Base-by-base conservation (phyloP, 2,888 invertebrate species). In the Amphipyra berbera region DNA sequence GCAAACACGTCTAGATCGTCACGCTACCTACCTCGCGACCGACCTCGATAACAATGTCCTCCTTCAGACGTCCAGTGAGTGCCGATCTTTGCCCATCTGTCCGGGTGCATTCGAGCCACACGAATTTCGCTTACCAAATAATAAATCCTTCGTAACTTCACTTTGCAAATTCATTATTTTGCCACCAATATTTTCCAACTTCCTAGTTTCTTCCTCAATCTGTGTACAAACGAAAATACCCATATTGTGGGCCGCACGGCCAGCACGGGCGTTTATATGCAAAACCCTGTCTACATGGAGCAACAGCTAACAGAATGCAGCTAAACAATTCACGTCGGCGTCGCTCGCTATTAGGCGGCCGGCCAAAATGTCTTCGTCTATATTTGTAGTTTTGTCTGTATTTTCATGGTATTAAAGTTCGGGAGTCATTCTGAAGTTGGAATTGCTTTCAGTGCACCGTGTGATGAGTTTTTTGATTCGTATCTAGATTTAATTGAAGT, bases 341-440 rank as follows among this genome's bases (percentile, higher is more conserved):
- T 73, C 69, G 70, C 70, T 68, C 55, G 79, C 85, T 76, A 87
- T 89, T 90, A 87, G 89, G 88, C 88, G 73, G 70, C 67, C 59
- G 63, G 88, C 90, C 89, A 90, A 86, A 89, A 87, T 84, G 84
- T 84, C 85, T 88, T 83, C 78, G 79, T 86, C 76, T 68, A 78
- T 73, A 76, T 78, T 78, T 79, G 74, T 58, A 69, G 62, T 77
- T 78, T 74, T 59, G 68, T 54, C 71, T 50, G 65, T 47, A 72
- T 62, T 73, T 70, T 61, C 65, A 61, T 61, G 30, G 61, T 41
- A 69, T 68, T 70, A 69, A 70, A 76, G 64, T 79, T 68, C 41
- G 3, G 13, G 68, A 70, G 73, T 71, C 56, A 56, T 70, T 73
- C 12, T 15, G 12, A 65, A 71, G 56, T 66, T 65, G 35, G 54